Conservation (phyloP, 2,797 vertebrate species). For the Sebastes alutus region DNA sequence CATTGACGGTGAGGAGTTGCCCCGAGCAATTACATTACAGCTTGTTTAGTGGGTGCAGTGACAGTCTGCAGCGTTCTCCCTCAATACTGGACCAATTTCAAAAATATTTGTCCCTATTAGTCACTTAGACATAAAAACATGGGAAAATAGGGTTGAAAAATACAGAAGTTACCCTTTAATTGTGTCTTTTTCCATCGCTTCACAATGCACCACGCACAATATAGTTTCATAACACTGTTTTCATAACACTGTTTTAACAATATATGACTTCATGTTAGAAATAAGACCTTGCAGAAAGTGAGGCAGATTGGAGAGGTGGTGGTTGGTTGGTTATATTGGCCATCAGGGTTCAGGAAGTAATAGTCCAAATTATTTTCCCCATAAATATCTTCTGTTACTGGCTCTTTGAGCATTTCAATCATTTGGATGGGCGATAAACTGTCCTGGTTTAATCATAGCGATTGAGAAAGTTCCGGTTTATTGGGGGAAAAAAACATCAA, state of each 20-base stretch:
- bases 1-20: no score
- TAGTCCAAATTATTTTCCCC: not conserved
- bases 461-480: not conserved
- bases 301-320: not conserved
- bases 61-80: no score
- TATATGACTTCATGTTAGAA: not conserved
- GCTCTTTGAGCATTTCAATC: not conserved
- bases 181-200: not conserved
- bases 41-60: rapidly evolving
- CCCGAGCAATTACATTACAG: no score
- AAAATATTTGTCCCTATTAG: no score
- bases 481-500: not conserved
- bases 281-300: not conserved
- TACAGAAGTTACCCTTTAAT: no score
- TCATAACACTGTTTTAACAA: not conserved
- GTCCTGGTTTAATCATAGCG: not conserved
- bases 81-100: no score
- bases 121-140: no score
- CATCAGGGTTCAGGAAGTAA: not conserved
- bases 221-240: not conserved
- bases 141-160: no score
- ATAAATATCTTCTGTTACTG: not conserved
- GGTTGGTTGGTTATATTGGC: not conserved
- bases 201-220: not conserved
- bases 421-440: not conserved